These are phyloP conservation scores for Caranx melampygus DNA, from an alignment of 2,113 vertebrate species.

Conservation along the genomic window DNA sequence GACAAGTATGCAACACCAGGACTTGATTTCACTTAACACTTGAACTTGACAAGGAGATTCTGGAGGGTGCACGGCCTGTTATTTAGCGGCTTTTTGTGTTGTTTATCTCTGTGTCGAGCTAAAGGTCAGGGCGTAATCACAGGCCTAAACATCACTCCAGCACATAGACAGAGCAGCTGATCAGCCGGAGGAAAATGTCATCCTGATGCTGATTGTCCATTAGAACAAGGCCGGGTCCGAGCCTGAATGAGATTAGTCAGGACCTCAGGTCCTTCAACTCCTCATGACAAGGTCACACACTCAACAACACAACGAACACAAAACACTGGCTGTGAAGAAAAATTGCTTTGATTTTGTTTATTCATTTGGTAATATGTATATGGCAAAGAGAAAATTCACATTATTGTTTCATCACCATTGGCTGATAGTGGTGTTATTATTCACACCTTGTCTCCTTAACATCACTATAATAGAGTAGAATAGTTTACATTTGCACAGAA, in stretches of 20 bases:
- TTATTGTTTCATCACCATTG: not conserved
- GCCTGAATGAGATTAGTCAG: constrained; percentile 65
- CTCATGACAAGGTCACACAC: constrained; percentile 64
- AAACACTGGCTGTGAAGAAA: constrained; percentile 1
- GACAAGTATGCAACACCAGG: not conserved
- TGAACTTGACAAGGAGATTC: constrained; percentile 16
- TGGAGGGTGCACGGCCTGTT: constrained; percentile 24
- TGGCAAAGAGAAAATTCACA: not conserved
- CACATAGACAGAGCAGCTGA: constrained; percentile 72
- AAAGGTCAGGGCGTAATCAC: constrained; percentile 81
- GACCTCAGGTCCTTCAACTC: constrained; percentile 28
- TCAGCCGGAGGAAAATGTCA: constrained; percentile 81
- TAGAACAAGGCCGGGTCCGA: constrained; percentile 62
- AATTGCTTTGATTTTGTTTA: constrained; percentile 10
- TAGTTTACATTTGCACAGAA: not conserved
- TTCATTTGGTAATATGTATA: not conserved
- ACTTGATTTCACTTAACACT: constrained; percentile 21
- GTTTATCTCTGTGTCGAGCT: constrained; percentile 65
- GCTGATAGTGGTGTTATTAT: not conserved
- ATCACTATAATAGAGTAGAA: not conserved
- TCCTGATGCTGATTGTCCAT: constrained; percentile 77
- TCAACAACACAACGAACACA: constrained; percentile 31
- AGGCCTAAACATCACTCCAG: constrained; percentile 70
- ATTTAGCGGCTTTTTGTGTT: constrained; percentile 62
- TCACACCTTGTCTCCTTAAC: not conserved